Evolutionary conservation across 2,888 invertebrate genomes (phyloP).

Genomic region (Drosophila macrospina): DNA sequence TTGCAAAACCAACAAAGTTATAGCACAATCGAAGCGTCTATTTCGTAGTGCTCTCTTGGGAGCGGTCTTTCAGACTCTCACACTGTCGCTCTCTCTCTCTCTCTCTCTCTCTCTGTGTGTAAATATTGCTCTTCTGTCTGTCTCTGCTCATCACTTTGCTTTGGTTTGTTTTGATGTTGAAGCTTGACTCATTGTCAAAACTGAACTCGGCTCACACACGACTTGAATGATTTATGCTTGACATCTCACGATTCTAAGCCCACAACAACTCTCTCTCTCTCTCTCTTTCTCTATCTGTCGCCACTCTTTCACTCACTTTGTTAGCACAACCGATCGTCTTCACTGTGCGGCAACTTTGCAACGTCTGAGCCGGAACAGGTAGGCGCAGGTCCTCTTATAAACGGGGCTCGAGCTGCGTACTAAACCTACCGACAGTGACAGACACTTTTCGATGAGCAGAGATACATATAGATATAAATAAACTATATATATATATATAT

Average conservation of each 20-base stretch:
- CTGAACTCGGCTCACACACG: constrained; percentile 22
- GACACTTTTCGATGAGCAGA: constrained; percentile 52
- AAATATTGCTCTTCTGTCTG: background rate
- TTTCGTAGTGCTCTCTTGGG: constrained; percentile 15
- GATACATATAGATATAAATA: constrained; percentile 5
- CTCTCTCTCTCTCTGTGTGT: no score
- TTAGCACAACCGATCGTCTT: constrained; percentile 56
- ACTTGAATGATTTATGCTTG: constrained; percentile 26
- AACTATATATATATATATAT: background rate
- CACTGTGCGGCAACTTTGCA: constrained; percentile 62
- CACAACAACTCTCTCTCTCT: background rate
- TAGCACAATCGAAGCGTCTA: constrained; percentile 45
- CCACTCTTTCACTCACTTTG: constrained; percentile 31
- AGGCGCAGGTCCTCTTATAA: constrained; percentile 77
- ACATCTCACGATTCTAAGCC: constrained; percentile 17
- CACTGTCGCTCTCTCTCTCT: constrained; percentile 4
- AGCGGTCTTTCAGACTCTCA: background rate
- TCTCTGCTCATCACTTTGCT: constrained; percentile 24
- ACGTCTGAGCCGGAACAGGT: constrained; percentile 79
- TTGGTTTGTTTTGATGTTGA: constrained; percentile 27
- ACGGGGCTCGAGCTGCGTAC: constrained; percentile 28
- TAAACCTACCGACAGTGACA: constrained; percentile 37
- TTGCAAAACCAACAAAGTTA: constrained; percentile 63
- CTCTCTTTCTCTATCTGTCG: background rate
- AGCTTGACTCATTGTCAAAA: constrained; percentile 20